A percentile compares a stretch with the other conserved stretches of the same genome.
phyloP scores from a whole-genome alignment of 2,888 invertebrate genomes.

The Pocota personata region DNA sequence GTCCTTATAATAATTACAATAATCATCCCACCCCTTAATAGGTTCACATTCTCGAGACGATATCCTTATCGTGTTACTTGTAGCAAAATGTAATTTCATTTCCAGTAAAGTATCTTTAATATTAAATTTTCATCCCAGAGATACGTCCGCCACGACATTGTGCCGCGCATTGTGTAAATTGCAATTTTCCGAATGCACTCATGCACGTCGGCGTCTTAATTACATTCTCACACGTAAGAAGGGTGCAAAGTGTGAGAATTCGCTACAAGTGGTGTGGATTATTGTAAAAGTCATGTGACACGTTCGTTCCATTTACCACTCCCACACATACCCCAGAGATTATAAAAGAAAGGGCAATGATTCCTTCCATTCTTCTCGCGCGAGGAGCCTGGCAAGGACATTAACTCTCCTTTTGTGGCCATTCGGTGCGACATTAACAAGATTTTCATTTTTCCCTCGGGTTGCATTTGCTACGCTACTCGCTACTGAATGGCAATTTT shows the following conservation, averaged over 20 bases:
- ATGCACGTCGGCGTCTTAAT: constrained; percentile 38
- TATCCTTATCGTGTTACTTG: not conserved
- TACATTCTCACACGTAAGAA: constrained; percentile 25
- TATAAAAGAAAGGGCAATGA: not conserved
- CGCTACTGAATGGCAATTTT: constrained; percentile 6
- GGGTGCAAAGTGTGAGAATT: not conserved
- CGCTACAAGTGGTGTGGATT: constrained; percentile 21
- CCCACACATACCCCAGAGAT: not conserved
- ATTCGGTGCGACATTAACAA: constrained; percentile 10
- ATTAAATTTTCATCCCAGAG: not conserved
- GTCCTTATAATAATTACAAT: not conserved
- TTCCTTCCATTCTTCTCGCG: not conserved
- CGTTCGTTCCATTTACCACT: constrained; percentile 11
- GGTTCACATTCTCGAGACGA: not conserved
- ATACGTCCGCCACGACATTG: not conserved
- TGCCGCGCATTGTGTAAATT: not conserved
- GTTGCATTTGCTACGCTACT: not conserved
- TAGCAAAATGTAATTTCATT: not conserved
- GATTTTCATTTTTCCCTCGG: constrained; percentile 1
- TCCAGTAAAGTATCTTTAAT: not conserved
- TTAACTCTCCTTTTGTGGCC: constrained; percentile 11
- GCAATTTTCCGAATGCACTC: constrained; percentile 27
- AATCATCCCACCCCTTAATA: not conserved
- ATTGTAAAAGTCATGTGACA: constrained; percentile 2
- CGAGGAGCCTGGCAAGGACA: constrained; percentile 1